These are phyloP conservation scores for Stramonita haemastoma DNA, from an alignment of 2,888 invertebrate genomes.

Conservation along the genomic window DNA sequence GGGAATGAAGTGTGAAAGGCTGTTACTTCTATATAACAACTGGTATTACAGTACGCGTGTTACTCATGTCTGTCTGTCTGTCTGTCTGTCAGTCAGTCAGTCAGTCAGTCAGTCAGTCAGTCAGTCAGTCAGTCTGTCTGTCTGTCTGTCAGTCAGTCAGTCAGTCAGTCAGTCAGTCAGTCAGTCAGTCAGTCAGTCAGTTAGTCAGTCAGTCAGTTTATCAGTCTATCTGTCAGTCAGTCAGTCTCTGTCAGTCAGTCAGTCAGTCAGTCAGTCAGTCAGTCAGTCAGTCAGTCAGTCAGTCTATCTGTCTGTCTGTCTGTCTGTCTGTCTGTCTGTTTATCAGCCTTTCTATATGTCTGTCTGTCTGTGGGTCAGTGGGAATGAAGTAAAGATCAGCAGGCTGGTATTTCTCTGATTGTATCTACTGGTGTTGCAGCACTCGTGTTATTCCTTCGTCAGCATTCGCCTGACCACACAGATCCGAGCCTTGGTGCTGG, in stretches of 20 bases:
- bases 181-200: too few species aligned
- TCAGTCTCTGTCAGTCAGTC: neutral
- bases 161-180: neutral
- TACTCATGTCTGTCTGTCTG: neutral
- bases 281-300: neutral
- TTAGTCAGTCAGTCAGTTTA: too few species aligned
- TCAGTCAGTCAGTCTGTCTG: neutral
- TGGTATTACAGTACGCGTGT: neutral
- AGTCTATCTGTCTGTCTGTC: slow-evolving; percentile 3
- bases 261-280: slow-evolving; percentile 4
- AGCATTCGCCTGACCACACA: neutral
- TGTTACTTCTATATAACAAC: neutral
- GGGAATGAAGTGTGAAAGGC: neutral
- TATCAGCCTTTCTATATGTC: neutral
- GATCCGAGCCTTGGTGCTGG: neutral
- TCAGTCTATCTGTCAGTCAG: too few species aligned
- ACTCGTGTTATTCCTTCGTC: neutral
- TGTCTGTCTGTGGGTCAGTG: too few species aligned
- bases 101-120: neutral
- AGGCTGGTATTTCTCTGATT: too few species aligned
- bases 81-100: neutral
- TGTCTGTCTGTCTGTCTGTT: neutral
- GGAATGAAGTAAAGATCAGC: too few species aligned
- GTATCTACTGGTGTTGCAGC: neutral
- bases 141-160: neutral